Conservation (phyloP, 2,113 vertebrate species). For the Myxocyprinus asiaticus region DNA sequence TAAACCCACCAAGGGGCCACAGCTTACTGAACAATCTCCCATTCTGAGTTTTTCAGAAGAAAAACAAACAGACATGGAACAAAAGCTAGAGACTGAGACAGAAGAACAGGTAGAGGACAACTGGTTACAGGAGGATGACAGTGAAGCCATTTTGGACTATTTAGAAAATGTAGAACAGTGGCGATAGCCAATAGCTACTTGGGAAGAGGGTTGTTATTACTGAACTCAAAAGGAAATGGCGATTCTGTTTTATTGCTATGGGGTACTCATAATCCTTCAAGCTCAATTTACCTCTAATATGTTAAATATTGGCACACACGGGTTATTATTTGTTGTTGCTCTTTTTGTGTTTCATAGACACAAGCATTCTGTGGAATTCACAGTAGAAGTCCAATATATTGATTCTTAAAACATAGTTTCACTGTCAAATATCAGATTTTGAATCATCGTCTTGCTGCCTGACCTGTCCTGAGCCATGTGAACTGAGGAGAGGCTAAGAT, state of each 20-base stretch:
- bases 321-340: constrained; percentile 9
- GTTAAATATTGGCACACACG: constrained; percentile 24
- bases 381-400: background rate
- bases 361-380: background rate
- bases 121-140: constrained; percentile 76
- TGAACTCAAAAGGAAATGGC: constrained; percentile 1
- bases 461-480: background rate
- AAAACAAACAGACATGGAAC: constrained; percentile 32
- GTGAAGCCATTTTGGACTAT: constrained; percentile 80
- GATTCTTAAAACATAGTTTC: background rate
- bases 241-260: background rate
- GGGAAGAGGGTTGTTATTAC: background rate
- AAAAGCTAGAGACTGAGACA: constrained; percentile 40
- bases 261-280: constrained; percentile 9
- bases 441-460: background rate
- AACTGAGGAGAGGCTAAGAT: background rate
- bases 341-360: background rate
- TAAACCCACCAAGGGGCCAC: constrained; percentile 61
- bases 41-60: constrained; percentile 4
- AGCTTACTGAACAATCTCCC: constrained; percentile 15
- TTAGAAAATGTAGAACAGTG: constrained; percentile 90
- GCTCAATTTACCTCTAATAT: constrained; percentile 12
- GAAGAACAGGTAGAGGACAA: constrained; percentile 51
- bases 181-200: constrained; percentile 67
- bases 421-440: too few species aligned